These are phyloP conservation scores for Irena cyanogastra DNA, from an alignment of 2,113 vertebrate genomes.

Conservation along the genomic window DNA sequence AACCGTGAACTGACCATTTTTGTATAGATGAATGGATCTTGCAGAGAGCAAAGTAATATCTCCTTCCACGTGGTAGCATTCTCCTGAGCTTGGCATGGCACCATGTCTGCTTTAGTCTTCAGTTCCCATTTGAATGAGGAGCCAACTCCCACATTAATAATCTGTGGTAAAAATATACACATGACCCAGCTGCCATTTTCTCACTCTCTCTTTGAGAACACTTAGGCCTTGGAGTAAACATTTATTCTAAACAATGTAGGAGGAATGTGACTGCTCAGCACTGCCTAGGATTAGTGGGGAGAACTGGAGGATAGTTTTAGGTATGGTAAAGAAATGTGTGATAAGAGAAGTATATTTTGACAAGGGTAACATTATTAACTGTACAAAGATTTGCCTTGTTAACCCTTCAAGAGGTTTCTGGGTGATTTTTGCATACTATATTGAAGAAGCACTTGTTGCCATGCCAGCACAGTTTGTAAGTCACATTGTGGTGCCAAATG, in stretches of 20 bases:
- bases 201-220: not conserved
- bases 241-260: constrained; percentile 14
- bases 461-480: not conserved
- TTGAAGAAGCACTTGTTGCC: not conserved
- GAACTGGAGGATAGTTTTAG: not conserved
- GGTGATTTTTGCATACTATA: not conserved
- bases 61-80: constrained; percentile 6
- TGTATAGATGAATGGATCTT: not conserved
- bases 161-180: constrained; percentile 17
- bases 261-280: constrained; percentile 52
- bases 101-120: constrained; percentile 18
- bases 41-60: not conserved
- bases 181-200: constrained; percentile 23
- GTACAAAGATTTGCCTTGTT: not conserved
- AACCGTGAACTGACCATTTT: not conserved
- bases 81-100: not conserved
- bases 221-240: constrained; percentile 38
- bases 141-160: constrained; percentile 23
- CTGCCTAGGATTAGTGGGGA: not conserved
- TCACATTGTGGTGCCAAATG: not conserved
- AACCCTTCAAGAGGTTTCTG: not conserved
- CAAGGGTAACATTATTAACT: not conserved
- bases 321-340: constrained; percentile 1
- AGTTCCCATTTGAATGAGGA: not conserved
- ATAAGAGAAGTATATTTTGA: constrained; percentile 19